Base-by-base conservation (phyloP, 1,140 invertebrate genomes). In the Chymomyza costata region DNA sequence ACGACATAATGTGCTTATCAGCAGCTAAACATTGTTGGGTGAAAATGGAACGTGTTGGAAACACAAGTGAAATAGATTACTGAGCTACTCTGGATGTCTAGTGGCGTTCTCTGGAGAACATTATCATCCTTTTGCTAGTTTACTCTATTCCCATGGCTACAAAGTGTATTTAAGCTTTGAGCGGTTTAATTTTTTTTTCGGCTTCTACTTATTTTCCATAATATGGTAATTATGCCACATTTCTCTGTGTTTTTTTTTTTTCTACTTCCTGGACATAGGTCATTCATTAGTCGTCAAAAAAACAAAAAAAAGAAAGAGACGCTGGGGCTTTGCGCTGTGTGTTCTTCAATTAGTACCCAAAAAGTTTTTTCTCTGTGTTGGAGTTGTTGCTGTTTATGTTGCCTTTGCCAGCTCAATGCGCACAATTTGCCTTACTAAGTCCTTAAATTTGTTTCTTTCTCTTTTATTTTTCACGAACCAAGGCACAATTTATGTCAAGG, bases 201-300 rank as follows among this genome's bases (percentile, higher is more conserved):
- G 43, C 43, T 64, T 50, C 51, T 70, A 63, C 62, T 43, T 46
- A 41, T 54, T 71, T 66, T 67, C 51, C 66, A 71, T 71, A 78
- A 54, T 66, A 76, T 76, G 71, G 62, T 71, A 78, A 78, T 71
- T 71, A 52, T 55, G 43, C 51, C 50, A 54, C 52, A 65, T 78
- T 48, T 78, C n/a, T n/a, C n/a, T n/a, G n/a, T n/a, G n/a, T n/a
- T n/a, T n/a, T n/a, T n/a, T n/a, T n/a, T n/a, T n/a, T n/a, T n/a
- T n/a, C n/a, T n/a, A n/a, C n/a, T n/a, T 38, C 53, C 46, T 30
- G 52, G 41, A 55, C 66, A 78, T 59, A 70, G 64, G 58, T 78
- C 71, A 71, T 67, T 70, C 51, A 78, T 71, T 76, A 65, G 70
- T 70, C 48, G 63, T 39, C 32, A 49, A 19, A 18, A 35, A 31